Conservation (phyloP, 2,888 invertebrate species). For the Cybosia mesomella region DNA sequence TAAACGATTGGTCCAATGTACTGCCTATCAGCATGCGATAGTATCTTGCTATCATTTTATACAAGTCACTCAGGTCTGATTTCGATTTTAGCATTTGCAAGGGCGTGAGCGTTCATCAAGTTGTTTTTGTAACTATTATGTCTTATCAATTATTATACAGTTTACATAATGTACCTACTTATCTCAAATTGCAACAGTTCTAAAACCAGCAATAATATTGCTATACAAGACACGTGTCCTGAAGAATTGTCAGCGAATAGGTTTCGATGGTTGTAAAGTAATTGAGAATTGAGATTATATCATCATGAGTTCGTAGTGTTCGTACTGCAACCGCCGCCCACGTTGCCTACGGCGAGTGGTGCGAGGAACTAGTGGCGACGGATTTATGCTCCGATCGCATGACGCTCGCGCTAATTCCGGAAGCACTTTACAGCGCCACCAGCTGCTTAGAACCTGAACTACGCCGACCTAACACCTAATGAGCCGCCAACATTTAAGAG, state of each 20-base stretch:
- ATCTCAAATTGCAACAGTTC: too few species aligned
- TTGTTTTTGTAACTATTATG: conserved; percentile 17
- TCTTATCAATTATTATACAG: background rate
- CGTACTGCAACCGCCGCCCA: conserved; percentile 57
- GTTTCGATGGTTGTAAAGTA: conserved; percentile 42
- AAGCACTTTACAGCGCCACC: conserved; percentile 64
- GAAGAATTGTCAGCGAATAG: background rate
- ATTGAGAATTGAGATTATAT: conserved; percentile 60
- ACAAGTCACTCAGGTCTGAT: conserved; percentile 48
- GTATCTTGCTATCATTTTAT: conserved; percentile 18
- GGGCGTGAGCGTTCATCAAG: conserved; percentile 44
- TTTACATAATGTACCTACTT: background rate
- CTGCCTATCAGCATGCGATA: conserved; percentile 19
- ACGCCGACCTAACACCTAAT: conserved; percentile 43
- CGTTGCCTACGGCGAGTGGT: conserved; percentile 48
- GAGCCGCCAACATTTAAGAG: conserved; percentile 29
- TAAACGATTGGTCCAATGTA: conserved; percentile 2
- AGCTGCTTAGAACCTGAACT: conserved; percentile 52
- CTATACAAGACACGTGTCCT: background rate
- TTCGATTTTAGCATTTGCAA: background rate
- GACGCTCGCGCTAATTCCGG: conserved; percentile 71
- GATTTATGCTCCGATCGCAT: conserved; percentile 79
- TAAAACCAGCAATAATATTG: background rate
- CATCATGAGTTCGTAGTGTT: conserved; percentile 40
- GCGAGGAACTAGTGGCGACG: conserved; percentile 63